Base-by-base conservation (phyloP, 1,140 invertebrate genomes). In the Ceratosolen fusciceps region DNA sequence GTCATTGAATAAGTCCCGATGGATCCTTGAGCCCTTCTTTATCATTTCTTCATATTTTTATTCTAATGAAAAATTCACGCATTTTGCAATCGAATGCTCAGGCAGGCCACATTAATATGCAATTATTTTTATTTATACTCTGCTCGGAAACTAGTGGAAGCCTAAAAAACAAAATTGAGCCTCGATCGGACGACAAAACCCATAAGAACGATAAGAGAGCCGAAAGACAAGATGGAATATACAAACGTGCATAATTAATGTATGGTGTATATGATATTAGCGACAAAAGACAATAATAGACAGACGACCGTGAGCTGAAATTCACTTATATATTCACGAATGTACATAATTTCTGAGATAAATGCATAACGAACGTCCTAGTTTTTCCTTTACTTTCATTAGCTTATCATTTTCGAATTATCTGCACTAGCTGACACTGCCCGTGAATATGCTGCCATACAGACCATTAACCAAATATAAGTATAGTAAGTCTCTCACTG, bases 391-490 rank as follows among this genome's bases (percentile, higher is more conserved):
- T 77, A 5, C 21, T 78, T 72, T 62, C 24, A 49, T 62, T 62
- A 65, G 52, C 37, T 73, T 67, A 65, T 79, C n/a, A 68, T 79
- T 79, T 71, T 77, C 24, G 21, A 70, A 74, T 62, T 56, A n/a
- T 72, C 52, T 9, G 24, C 10, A 78, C 75, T 80, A 80, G 78
- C 79, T 80, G 67, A 80, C 78, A 82, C 76, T 82, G 78, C 71
- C 77, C 81, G 81, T 82, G 78, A 77, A 80, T 82, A 73, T 62
- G 81, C 74, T 82, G 81, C 81, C 81, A 82, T 82, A 82, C 74
- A 80, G 79, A 80, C 21, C 39, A 58, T 7, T 19, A 65, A 77
- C 78, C 79, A 77, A 80, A 80, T 82, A 58, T 74, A 76, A 76
- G n/a, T n/a, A n/a, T n/a, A 49, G 72, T 71, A 82, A 67, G 62